Percentiles rank a stretch among this genome's conserved stretches.
Evolutionary conservation across 2,113 vertebrate species (phyloP).

Genomic region (Regulus satrapa): DNA sequence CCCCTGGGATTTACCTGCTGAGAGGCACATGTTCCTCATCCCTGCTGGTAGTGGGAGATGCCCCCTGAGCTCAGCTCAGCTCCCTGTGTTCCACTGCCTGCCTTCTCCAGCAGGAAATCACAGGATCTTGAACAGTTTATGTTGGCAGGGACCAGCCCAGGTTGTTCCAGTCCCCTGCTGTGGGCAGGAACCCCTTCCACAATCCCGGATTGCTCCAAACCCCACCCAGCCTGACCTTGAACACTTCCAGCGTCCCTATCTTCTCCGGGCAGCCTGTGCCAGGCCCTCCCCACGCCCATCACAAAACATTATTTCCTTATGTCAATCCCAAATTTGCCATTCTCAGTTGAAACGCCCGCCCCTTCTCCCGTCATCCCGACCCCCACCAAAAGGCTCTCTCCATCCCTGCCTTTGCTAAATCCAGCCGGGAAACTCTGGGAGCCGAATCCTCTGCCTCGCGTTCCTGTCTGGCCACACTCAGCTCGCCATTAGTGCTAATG

Average conservation of each 20-base stretch:
- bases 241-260: background rate
- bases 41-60: background rate
- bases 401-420: background rate
- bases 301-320: background rate
- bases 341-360: background rate
- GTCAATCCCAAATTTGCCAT: background rate
- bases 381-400: background rate
- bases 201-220: background rate
- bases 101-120: background rate
- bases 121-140: rapidly evolving
- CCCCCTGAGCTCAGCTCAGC: background rate
- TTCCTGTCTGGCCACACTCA: background rate
- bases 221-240: background rate
- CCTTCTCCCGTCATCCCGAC: background rate
- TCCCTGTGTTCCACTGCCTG: background rate
- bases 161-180: background rate
- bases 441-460: rapidly evolving
- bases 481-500: background rate
- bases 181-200: background rate
- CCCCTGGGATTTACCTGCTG: background rate
- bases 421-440: background rate
- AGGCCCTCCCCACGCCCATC: rapidly evolving
- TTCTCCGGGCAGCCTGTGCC: background rate
- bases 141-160: background rate
- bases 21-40: background rate